Evolutionary conservation across 2,797 vertebrate species (phyloP), one percentile per base, ranked within the genome.

Genomic region (Parauchenoglanis ngamensis): DNA sequence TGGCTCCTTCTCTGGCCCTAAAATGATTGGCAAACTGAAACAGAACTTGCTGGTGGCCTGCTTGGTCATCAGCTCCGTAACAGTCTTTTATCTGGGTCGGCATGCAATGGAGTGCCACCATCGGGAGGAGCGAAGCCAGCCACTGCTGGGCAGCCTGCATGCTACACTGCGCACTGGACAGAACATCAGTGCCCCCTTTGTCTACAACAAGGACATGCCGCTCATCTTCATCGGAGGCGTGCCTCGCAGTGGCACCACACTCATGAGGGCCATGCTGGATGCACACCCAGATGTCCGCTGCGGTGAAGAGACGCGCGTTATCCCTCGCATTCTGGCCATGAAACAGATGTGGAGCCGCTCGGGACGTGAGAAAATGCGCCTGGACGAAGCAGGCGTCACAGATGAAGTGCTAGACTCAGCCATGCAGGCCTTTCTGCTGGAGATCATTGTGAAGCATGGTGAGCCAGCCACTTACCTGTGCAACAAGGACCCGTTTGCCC

Each of bases 281-380:
- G 98, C 98, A 4, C 98, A 99, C 87, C 98, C 98, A 0, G 97
- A 98, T 0, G 93, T 99, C 23, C 97, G 98, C 17, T 99, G 98
- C 0, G 98, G 98, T 0, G 98, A 99, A 90, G 98, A 99, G 93
- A 99, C 98, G 0, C 95, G 98, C 0, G 98, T 99, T 65, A 99
- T 99, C 86, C 98, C 98, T 0, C 96, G 98, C 19, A 98, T 99
- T 73, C 93, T 99, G 89, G 98, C 98, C 0, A 96, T 99, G 89
- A 99, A 99, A 90, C 98, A 99, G 95, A 99, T 99, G 98, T 99
- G 98, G 98, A 98, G 97, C 40, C 95, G 97, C 11, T 99, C 98
- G 0, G 98, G 97, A 86, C 96, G 98, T 84, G 98, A 99, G 94
- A 99, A 99, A 90, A 97, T 99, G 94, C 96, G 98, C 0, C 93